phyloP scores from a whole-genome alignment of 1,140 invertebrate species.

The Zaprionus capensis region DNA sequence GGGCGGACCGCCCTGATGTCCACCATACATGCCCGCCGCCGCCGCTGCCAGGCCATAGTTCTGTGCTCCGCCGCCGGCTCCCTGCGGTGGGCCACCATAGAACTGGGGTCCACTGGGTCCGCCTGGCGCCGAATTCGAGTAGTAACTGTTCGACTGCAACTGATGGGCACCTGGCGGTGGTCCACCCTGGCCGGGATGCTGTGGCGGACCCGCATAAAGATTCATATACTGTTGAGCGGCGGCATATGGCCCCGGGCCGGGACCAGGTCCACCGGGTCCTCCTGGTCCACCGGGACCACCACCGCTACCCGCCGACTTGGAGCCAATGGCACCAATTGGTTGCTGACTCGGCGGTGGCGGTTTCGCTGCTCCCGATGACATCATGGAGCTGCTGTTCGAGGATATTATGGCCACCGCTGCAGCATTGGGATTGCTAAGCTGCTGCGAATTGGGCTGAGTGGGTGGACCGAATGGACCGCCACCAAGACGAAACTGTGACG shows the following conservation, averaged over 20 bases:
- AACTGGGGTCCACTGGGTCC: conserved; percentile 84
- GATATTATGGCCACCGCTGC: conserved; percentile 90
- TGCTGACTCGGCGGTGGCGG: conserved; percentile 88
- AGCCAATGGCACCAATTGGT: conserved; percentile 92
- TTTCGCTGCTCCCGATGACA: conserved; percentile 93
- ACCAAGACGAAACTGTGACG: conserved; percentile 90
- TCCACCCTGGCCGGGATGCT: conserved; percentile 84
- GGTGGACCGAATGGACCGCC: conserved; percentile 86
- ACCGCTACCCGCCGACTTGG: conserved; percentile 86
- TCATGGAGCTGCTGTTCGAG: conserved; percentile 91
- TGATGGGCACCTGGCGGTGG: conserved; percentile 85
- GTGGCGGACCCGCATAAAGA: conserved; percentile 83
- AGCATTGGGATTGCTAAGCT: conserved; percentile 91
- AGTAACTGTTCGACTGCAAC: conserved; percentile 87
- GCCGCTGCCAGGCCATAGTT: conserved; percentile 85
- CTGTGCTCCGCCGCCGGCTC: conserved; percentile 85
- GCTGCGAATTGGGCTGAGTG: conserved; percentile 85
- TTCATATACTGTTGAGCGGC: conserved; percentile 83
- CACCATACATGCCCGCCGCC: conserved; percentile 85
- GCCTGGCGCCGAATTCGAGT: conserved; percentile 86
- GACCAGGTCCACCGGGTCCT: conserved; percentile 70
- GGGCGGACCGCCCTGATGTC: conserved; percentile 76
- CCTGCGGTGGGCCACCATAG: conserved; percentile 77
- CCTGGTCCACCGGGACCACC: conserved; percentile 60
- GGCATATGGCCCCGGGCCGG: conserved; percentile 78